A percentile compares a stretch with the other conserved stretches of the same genome.
These are phyloP conservation scores for Chaetorhynchus papuensis DNA, from an alignment of 2,113 vertebrate species.

Conservation along the genomic window DNA sequence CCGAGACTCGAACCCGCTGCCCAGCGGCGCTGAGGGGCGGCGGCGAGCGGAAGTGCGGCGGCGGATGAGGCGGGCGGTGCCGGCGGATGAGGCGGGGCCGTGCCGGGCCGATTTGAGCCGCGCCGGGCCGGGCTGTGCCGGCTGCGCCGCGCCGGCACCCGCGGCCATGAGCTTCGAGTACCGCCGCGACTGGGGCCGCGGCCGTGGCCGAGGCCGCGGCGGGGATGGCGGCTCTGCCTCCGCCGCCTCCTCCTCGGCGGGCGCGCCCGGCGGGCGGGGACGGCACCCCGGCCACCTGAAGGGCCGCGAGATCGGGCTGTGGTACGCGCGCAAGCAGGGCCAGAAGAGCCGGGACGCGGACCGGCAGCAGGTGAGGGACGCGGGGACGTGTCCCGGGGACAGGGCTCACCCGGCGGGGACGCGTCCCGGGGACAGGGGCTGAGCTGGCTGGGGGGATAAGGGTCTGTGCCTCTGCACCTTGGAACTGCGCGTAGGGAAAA, in stretches of 20 bases:
- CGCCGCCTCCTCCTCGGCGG: not conserved
- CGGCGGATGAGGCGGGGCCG: not conserved
- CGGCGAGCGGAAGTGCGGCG: not conserved
- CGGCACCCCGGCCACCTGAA: conserved; percentile 88
- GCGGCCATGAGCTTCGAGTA: conserved; percentile 81
- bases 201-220: conserved; percentile 47
- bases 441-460: not conserved
- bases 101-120: not conserved
- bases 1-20: not conserved
- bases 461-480: accelerated
- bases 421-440: not conserved
- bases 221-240: not conserved
- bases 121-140: not conserved
- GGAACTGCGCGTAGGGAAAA: accelerated
- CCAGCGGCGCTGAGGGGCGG: not conserved
- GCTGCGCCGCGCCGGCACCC: not conserved
- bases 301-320: conserved; percentile 93
- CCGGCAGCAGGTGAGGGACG: conserved; percentile 82
- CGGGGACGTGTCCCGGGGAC: not conserved
- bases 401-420: too few species aligned
- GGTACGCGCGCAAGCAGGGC: conserved; percentile 90
- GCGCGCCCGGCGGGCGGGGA: conserved; percentile 68
- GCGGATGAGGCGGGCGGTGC: not conserved
- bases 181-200: conserved; percentile 67
- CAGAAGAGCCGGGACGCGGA: conserved; percentile 85